A percentile compares a stretch with the other conserved stretches of the same genome.
phyloP scores from a whole-genome alignment of 2,888 invertebrate species.

The Diachrysia chrysitis region DNA sequence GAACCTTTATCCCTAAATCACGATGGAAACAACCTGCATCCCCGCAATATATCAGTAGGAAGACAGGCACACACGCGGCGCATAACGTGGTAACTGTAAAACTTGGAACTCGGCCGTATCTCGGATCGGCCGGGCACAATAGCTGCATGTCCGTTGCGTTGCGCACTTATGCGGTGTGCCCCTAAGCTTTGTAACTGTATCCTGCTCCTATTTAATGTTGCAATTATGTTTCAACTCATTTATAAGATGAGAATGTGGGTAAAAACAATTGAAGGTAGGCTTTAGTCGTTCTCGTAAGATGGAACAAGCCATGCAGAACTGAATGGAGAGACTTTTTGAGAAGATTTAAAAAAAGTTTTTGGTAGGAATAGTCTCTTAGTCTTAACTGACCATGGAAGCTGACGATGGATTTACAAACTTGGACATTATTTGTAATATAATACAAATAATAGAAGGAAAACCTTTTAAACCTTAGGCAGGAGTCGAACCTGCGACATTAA shows the following conservation, averaged over 20 bases:
- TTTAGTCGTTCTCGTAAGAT: not conserved
- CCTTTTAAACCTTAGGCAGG: no score
- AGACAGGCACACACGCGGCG: conserved; percentile 54
- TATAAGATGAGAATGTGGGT: conserved; percentile 33
- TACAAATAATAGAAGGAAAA: no score
- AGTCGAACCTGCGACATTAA: no score
- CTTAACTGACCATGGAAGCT: no score
- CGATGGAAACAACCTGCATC: conserved; percentile 42
- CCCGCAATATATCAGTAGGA: conserved; percentile 42
- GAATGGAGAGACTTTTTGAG: no score
- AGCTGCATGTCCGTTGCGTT: conserved; percentile 62
- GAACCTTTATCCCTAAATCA: conserved; percentile 29
- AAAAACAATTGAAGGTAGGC: not conserved
- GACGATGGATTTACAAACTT: no score
- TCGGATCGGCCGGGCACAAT: conserved; percentile 63
- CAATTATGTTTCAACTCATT: conserved; percentile 49
- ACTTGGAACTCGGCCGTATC: conserved; percentile 60
- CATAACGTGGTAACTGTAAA: conserved; percentile 63
- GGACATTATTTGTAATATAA: no score
- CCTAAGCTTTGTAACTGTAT: conserved; percentile 60
- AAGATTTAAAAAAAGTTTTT: no score
- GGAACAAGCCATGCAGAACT: no score
- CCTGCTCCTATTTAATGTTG: conserved; percentile 54
- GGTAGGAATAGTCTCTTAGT: no score
- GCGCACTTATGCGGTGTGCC: conserved; percentile 59